Percentiles rank a stretch among this genome's conserved stretches.
These are phyloP conservation scores for Cebidichthys violaceus DNA, from an alignment of 2,113 vertebrate species.

Conservation along the genomic window DNA sequence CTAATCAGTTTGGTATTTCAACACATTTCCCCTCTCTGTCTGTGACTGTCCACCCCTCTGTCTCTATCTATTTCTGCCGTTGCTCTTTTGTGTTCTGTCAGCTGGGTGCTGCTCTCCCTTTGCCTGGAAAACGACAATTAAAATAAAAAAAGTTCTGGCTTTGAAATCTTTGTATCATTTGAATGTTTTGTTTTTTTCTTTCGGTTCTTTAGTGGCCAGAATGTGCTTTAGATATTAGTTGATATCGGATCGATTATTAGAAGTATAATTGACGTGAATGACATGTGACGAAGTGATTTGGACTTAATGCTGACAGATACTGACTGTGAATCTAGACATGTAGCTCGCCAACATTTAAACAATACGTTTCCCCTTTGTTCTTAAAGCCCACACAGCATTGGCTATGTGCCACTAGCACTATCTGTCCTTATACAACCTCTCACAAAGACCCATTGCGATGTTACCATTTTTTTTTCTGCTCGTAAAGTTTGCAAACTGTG, in stretches of 20 bases:
- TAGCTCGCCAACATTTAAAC: no score
- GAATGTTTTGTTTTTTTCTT: background rate
- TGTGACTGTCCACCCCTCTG: conserved; percentile 61
- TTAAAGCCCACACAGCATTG: no score
- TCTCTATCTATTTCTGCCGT: conserved; percentile 53
- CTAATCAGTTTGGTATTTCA: conserved; percentile 80
- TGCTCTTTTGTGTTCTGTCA: conserved; percentile 55
- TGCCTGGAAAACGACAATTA: conserved; percentile 16
- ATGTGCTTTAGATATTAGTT: background rate
- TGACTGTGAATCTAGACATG: no score
- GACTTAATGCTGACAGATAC: background rate
- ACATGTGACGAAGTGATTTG: background rate
- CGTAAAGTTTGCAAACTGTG: background rate
- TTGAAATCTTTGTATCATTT: conserved; percentile 2
- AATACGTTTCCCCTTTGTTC: no score
- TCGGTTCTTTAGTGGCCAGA: background rate
- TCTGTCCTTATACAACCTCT: background rate
- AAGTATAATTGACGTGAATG: background rate
- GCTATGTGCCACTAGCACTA: background rate
- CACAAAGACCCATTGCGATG: background rate
- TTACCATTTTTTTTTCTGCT: background rate
- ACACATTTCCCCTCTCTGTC: conserved; percentile 63
- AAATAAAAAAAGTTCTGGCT: conserved; percentile 2
- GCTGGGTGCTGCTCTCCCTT: conserved; percentile 27
- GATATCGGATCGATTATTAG: background rate